These are phyloP conservation scores for Pogonognathellus flavescens DNA, from an alignment of 1,140 invertebrate species.

Conservation along the genomic window DNA sequence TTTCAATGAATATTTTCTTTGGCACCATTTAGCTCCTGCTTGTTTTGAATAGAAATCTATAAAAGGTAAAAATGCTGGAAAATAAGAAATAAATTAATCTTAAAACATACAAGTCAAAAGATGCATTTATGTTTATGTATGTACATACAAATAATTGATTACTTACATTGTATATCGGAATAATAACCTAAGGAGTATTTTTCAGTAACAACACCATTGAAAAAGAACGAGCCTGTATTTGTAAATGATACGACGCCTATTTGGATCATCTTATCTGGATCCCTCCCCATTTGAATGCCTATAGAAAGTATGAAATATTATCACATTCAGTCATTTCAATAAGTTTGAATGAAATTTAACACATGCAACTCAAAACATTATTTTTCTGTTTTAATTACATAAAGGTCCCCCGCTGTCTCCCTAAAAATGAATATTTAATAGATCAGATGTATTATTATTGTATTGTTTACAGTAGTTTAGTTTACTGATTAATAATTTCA, in stretches of 20 bases:
- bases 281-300: not conserved
- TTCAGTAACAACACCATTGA: not conserved
- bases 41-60: not conserved
- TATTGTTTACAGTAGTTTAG: too few species aligned
- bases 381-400: not conserved
- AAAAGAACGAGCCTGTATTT: not conserved
- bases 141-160: not conserved
- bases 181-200: not conserved
- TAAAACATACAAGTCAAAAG: not conserved
- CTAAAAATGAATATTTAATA: not conserved
- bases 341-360: too few species aligned
- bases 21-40: not conserved
- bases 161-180: not conserved
- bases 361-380: too few species aligned
- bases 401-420: conserved; percentile 6
- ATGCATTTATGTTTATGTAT: too few species aligned
- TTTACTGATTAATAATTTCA: not conserved
- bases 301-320: too few species aligned
- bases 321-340: too few species aligned
- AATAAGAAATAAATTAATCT: not conserved
- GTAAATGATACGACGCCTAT: not conserved
- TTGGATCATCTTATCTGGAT: not conserved
- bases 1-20: not conserved
- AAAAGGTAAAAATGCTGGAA: conserved; percentile 4
- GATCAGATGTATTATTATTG: not conserved